Percentiles rank a stretch among this genome's conserved stretches.
Conservation (phyloP, 2,797 vertebrate genomes). For the Xyrichtys novacula region DNA sequence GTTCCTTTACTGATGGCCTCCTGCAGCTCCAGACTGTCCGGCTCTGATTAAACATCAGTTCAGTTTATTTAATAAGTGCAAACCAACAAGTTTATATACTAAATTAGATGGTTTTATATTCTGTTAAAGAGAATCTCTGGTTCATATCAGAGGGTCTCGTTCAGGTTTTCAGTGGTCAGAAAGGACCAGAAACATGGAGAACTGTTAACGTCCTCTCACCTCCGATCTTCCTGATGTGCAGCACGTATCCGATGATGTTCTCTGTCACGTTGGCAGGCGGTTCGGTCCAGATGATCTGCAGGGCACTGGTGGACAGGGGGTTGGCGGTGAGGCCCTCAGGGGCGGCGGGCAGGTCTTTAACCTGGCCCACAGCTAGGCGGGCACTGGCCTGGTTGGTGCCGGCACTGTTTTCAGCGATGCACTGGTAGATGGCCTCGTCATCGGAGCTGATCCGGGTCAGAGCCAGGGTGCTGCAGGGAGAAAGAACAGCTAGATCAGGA, state of each 20-base stretch:
- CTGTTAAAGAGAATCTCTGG: too few relatives aligned
- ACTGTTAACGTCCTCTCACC: conserved; percentile 65
- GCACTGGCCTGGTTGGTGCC: conserved; percentile 89
- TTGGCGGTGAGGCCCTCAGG: conserved; percentile 68
- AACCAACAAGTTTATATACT: too few relatives aligned
- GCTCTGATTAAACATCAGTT: conserved; percentile 66
- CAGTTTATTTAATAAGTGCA: background rate
- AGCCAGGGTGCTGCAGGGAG: conserved; percentile 79
- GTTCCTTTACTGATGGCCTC: conserved; percentile 86
- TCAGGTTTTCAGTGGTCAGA: too few relatives aligned
- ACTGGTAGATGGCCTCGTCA: conserved; percentile 88
- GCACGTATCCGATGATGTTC: conserved; percentile 83
- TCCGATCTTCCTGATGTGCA: conserved; percentile 83
- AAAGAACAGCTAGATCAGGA: background rate
- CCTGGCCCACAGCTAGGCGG: conserved; percentile 77
- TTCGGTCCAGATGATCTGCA: conserved; percentile 79
- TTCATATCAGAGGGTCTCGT: too few relatives aligned
- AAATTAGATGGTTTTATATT: too few relatives aligned
- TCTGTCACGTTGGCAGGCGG: conserved; percentile 66
- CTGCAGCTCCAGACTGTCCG: conserved; percentile 83
- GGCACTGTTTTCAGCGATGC: conserved; percentile 83
- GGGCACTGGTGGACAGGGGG: conserved; percentile 67
- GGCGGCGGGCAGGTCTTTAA: conserved; percentile 66
- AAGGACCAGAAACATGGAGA: too few relatives aligned
- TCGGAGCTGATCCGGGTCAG: conserved; percentile 78